Evolutionary conservation across 2,888 invertebrate genomes (phyloP), one percentile per base, ranked within the genome.

Genomic region (Bombyx huttoni): DNA sequence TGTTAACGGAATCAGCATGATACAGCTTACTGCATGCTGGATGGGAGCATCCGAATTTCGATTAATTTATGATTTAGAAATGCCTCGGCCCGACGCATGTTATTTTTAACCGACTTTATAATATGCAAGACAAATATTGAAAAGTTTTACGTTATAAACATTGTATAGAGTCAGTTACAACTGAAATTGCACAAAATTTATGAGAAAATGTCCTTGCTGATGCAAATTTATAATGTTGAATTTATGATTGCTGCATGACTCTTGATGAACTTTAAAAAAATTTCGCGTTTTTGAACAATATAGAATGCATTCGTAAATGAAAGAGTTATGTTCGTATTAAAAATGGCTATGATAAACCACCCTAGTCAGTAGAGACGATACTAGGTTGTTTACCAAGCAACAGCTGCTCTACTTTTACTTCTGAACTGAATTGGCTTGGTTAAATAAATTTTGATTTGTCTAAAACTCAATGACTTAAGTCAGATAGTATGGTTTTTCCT

Each of bases 11-110:
- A 80, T 75, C 77, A 85, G 88, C 88, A 88, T 88, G 88, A 80
- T 73, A 78, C 79, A 79, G 88, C 88, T 88, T 88, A 74, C 78
- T 86, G 88, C 88, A 88, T 88, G 88, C 86, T 85, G 83, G 84
- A 85, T 79, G 71, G 76, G 64, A 75, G 67, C 73, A 77, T 84
- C 84, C 84, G 75, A 73, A 79, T 87, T 81, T 78, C 75, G 60
- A 75, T 78, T 77, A 73, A 72, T 84, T 82, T 80, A 69, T 86
- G 83, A 84, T 81, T 78, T 86, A 88, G 85, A 81, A 74, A 78
- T 76, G 87, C 85, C 87, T 86, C 81, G 74, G 87, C 86, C 85
- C 86, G 78, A 80, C 75, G 88, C 88, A 88, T 88, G 87, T 79
- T 81, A 70, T 68, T 67, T 75, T 75, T 75, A 73, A 75, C 66